phyloP scores from a whole-genome alignment of 2,113 vertebrate species.

The Melanocharis versteri region DNA sequence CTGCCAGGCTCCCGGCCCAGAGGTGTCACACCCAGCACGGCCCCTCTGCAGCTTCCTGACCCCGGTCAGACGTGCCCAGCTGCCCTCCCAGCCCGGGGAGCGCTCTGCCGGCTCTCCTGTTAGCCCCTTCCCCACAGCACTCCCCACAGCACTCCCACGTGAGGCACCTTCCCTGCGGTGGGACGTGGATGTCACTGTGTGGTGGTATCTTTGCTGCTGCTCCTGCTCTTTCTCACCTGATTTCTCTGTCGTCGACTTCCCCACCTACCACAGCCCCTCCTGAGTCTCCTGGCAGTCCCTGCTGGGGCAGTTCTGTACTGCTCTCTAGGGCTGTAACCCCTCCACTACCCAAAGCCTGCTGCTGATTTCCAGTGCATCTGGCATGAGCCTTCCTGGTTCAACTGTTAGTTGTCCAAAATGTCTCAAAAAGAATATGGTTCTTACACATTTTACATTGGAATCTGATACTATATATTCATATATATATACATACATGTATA shows the following conservation, averaged over 20 bases:
- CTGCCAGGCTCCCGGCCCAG: accelerated
- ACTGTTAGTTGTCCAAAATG: neutral
- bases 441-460: neutral
- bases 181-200: neutral
- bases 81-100: neutral
- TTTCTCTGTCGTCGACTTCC: accelerated
- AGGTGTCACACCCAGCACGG: neutral
- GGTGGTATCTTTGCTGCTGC: neutral
- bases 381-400: neutral
- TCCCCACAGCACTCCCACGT: too few species aligned
- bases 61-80: accelerated
- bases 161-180: accelerated
- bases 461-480: neutral
- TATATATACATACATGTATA: too few species aligned
- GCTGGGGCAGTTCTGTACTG: accelerated
- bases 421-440: neutral
- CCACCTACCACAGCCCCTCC: neutral
- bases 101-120: neutral
- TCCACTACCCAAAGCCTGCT: neutral
- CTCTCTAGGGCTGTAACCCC: neutral
- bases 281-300: neutral
- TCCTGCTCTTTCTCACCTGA: neutral
- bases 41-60: neutral
- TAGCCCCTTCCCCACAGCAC: accelerated
- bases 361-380: neutral